Evolutionary conservation across 2,888 invertebrate species (phyloP), one percentile per base, ranked within the genome.

Genomic region (Tinea trinotella): DNA sequence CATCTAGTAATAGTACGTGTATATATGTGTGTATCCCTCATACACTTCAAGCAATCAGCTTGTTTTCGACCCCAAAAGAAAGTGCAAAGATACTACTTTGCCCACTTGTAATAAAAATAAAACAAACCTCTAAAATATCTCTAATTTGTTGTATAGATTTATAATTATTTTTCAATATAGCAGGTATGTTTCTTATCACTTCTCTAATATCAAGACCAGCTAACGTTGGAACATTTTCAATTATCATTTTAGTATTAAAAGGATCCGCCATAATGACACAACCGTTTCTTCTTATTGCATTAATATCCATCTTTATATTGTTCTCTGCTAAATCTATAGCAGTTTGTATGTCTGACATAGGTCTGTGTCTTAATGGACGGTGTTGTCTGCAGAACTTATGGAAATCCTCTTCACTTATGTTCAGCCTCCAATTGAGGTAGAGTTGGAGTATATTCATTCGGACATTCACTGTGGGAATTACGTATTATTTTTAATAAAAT

Each of bases 241-340:
- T 61, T 35, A 91, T 87, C 10, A 85, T 73, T 56, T 76, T 76
- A 0, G 90, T 79, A 60, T 91, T 89, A 1, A 87, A 68, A 0
- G 91, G 90, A 65, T 90, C 88, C 0, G 79, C 76, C n/a, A 87
- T 76, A 48, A 91, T 69, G 1, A 93, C 65, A 59, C 89, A 92
- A 0, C 87, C 87, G 70, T 90, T 87, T 56, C 87, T 88, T 58
- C 78, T 75, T 9, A 93, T 86, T 59, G 74, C 74, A 7, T 79
- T 76, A 13, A 67, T 65, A 3, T 87, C 66, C 59, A 91, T 88
- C 40, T 89, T 87, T 0, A 92, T 72, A 2, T 88, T 82, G 46
- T 83, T 72, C 57, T 87, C 70, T 1, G 91, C 87, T 56, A 90
- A 61, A 24, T 86, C 65, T 12, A 92, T 70, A 54, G 88, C 85